Evolutionary conservation across 1,140 invertebrate species (phyloP), one percentile per base, ranked within the genome.

Genomic region (Mactra quadrangularis): DNA sequence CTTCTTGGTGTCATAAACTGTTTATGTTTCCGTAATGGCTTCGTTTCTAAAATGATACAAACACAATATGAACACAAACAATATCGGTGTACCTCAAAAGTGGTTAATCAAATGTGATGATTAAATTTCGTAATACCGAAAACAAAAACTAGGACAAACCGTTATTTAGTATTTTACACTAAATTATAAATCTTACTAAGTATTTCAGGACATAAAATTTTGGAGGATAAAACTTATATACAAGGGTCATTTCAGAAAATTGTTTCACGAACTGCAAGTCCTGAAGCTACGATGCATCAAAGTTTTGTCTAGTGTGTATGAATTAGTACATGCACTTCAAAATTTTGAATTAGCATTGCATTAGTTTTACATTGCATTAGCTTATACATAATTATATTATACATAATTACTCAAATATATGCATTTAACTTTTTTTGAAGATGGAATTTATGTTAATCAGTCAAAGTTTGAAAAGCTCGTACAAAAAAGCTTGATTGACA

Each of bases 1-100:
- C 31, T 4, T 41, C 45, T 62, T 6, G 74, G 74, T 3, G 57
- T 77, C 74, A 77, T 62, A 13, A 77, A 35, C 52, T 62, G 74
- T 33, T 77, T 77, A 25, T 64, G 59, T 7, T 29, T 17, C 4
- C 59, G 35, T 15, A 77, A 25, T 17, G n/a, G 27, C 41, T 77
- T 77, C 6, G 57, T 17, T 31, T 57, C 74, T 77, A 31, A 27
- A 55, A 55, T 6, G 17, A 55, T 6, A 9, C 4, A 9, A 19
- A 22, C 4, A 55, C 52, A 55, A 7, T 4, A 7, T 55, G 52
- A 22, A 19, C 45, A 47, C 9, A 47, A 19, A 47, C 19, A 19
- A 11, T 9, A 47, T 47, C 45, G 19, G 45, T 47, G 19, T 47
- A 47, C 19, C 19, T 47, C 9, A 19, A 47, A 47, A 11, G 9